Percentiles rank a stretch among this genome's conserved stretches.
Conservation (phyloP, 2,797 vertebrate species). For the Notolepis coatsorum region DNA sequence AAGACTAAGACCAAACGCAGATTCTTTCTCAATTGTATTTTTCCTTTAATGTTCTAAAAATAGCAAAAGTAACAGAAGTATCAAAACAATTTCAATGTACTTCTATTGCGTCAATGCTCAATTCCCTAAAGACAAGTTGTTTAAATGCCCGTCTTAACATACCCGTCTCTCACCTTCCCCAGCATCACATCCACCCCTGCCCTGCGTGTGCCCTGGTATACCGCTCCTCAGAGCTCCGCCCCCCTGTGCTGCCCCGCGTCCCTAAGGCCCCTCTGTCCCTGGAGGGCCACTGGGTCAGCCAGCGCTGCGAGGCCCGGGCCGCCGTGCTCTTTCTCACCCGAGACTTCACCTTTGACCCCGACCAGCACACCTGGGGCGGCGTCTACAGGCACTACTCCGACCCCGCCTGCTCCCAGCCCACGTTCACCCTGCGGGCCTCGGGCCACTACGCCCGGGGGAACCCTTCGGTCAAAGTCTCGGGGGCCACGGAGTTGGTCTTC, state of each 20-base stretch:
- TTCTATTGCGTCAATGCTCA: background rate
- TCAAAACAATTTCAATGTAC: background rate
- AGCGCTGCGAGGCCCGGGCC: conserved; percentile 86
- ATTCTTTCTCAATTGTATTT: no score
- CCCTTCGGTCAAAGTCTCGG: conserved; percentile 79
- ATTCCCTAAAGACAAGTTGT: background rate
- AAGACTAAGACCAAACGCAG: no score
- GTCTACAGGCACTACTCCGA: conserved; percentile 89
- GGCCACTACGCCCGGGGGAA: conserved; percentile 85
- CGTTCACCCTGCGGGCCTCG: conserved; percentile 84
- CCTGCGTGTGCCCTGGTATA: conserved; percentile 85
- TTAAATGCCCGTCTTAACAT: background rate
- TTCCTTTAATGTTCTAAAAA: background rate
- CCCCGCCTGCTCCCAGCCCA: conserved; percentile 84
- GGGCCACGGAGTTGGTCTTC: conserved; percentile 87
- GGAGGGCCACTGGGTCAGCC: conserved; percentile 87
- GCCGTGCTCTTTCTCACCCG: conserved; percentile 90
- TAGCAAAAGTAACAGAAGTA: background rate
- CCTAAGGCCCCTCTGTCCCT: conserved; percentile 70
- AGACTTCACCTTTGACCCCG: conserved; percentile 84
- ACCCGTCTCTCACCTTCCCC: conserved; percentile 14
- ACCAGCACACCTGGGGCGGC: conserved; percentile 86
- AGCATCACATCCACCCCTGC: conserved; percentile 92
- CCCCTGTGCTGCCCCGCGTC: conserved; percentile 76
- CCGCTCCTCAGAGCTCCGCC: conserved; percentile 83